Evolutionary conservation across 2,113 vertebrate genomes (phyloP), one percentile per base, ranked within the genome.

Genomic region (Vidua macroura): DNA sequence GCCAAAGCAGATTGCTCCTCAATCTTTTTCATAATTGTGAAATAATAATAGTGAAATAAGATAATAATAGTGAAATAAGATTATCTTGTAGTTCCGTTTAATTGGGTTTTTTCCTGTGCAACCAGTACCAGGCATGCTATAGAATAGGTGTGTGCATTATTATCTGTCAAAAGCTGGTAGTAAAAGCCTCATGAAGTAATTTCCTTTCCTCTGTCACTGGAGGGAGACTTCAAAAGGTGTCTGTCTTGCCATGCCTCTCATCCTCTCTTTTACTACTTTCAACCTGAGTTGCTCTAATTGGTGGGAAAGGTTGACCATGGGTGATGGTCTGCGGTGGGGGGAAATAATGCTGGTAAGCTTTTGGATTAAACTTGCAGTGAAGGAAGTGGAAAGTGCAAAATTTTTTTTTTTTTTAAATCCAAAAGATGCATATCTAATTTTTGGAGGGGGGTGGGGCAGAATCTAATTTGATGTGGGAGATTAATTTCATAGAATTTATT

Each of bases 261-360:
- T 66, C 27, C 11, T 72, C 41, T 43, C 62, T 79, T 35, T 30
- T 33, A 7, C 9, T 74, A 2, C 66, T 83, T 90, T 74, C 51
- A 43, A 5, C 48, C 30, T 30, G 11, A 35, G 23, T 24, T 41
- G 15, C 53, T 30, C 24, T 76, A n/a, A 51, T 1, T 46, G 41
- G 49, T 73, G 56, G 43, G 69, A 73, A 83, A n/a, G 52, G 39
- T 33, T 0, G 2, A 30, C 39, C 0, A 0, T 48, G 66, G 58
- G 2, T 73, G 62, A 22, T 72, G 31, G 39, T 52, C 44, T 82
- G 62, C 0, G 0, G 19, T 43, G 49, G 15, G 1, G 56, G 25
- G 41, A 23, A 58, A 63, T 63, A 51, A 37, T 25, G 11, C 41
- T 67, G 27, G 16, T 74, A 33, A 43, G 21, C 22, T 92, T 83